Evolutionary conservation across 1,140 invertebrate genomes (phyloP), one percentile per base, ranked within the genome.

Genomic region (Leptopilina boulardi): DNA sequence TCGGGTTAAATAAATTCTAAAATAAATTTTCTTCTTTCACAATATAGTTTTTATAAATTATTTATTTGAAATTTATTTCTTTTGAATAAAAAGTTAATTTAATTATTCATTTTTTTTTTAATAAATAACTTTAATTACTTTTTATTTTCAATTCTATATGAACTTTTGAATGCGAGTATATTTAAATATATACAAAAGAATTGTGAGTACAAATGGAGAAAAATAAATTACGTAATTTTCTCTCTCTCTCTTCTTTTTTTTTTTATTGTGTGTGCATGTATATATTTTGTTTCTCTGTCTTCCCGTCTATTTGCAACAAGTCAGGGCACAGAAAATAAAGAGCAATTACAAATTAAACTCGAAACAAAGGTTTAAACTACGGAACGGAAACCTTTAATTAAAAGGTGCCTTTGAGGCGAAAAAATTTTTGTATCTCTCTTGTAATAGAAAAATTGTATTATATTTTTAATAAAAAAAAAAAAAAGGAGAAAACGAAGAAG

Each of bases 281-380:
- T 41, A 41, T 10, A 15, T 47, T 13, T 47, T 47, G 1, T 13
- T 47, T 47, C 38, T 41, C 11, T 51, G 15, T 15, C 15, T 51
- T 51, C 5, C n/a, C 47, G 18, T 51, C n/a, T 51, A 18, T 47
- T 18, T 18, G 8, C 47, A 51, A 51, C 3, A 51, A n/a, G 47
- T 51, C 13, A 51, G 15, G 8, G 13, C n/a, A 5, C 15, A 38
- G 47, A 51, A 51, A 51, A 51, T 51, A 51, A 51, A 51, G 47
- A 51, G 18, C 47, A 51, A 51, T 51, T 51, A 51, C 47, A 51
- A 51, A 51, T 51, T 51, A 51, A 51, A 18, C 47, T 51, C n/a
- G 2, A 18, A n/a, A 51, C 47, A 51, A 51, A 51, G 47, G 47
- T 18, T 51, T 18, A 51, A 51, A 51, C n/a, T 51, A 2, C 47